Base-by-base conservation (phyloP, 2,113 vertebrate genomes). In the Anhinga anhinga region DNA sequence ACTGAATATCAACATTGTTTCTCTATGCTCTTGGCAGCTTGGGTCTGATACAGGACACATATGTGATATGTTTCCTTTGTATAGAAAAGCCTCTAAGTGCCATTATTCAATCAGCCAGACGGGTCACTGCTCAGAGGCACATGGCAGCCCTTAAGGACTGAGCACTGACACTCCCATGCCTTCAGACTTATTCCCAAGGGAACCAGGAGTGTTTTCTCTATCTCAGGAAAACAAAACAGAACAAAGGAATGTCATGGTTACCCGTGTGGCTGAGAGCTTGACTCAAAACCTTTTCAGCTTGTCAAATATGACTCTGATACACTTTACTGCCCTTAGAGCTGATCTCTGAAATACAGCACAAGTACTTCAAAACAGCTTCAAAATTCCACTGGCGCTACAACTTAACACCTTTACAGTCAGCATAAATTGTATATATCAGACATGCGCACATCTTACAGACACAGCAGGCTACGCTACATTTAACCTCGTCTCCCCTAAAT, bases 211-310 rank as follows among this genome's bases (percentile, higher is more conserved):
- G 27, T 74, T 74, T 78, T 66, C 9, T 25, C 15, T 45, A 7
- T 13, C 32, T 38, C 16, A 14, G 27, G 50, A 80, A 74, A 40
- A 7, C 36, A 62, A 71, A 63, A 3, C 26, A 40, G 58, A 25
- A n/a, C 27, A 32, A 73, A 72, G 10, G 11, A 77, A 72, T n/a
- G 29, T 12, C 14, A 3, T 67, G 11, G 63, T 86, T 72, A 47
- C 15, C 42, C 0, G 0, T 44, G 29, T 13, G 10, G 5, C 32
- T 58, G 56, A n/a, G 30, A 62, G 10, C 32, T n/a, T 20, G n/a
- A 42, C 26, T 36, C 8, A 17, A 83, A 78, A 19, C 5, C 2
- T 55, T 65, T 65, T 92, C 49, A 59, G 11, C 40, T 63, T 47
- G 42, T 40, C 50, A 27, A 69, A 22, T 49, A n/a, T 44, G 20